Base-by-base conservation (phyloP, 1,140 invertebrate species). In the Bradysia coprophila region DNA sequence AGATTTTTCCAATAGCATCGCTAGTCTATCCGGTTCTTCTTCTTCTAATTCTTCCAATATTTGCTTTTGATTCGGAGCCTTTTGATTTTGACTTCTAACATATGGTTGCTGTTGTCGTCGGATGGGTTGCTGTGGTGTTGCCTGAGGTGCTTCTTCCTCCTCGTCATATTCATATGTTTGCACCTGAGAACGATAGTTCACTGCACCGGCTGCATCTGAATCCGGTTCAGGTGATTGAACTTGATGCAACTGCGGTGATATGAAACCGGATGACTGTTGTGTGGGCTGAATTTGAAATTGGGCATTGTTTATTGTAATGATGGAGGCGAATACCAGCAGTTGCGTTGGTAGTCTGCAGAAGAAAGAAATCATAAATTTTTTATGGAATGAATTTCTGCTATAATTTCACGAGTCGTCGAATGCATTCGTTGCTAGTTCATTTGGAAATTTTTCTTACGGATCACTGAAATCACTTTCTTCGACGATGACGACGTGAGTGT, bases 11-110 rank as follows among this genome's bases (percentile, higher is more conserved):
- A 91, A 65, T 19, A 91, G 66, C 32, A 78, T 62, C 11, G 76
- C 76, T 8, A 92, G 65, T 50, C 82, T 73, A 62, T 90, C 86
- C 3, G 87, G 87, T 52, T 89, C 82, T 50, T 85, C 81, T 46
- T 81, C 79, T 58, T 88, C 80, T 48, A 78, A 69, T 43, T 81
- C 77, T 46, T 82, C 66, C 52, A 75, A 70, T 39, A 71, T 45
- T 47, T 62, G 57, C 46, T 59, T 51, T 45, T 56, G 53, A n/a
- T n/a, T 18, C 16, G 36, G 15, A 20, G 3, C 10, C 18, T n/a
- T 45, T 56, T 53, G 41, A 53, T 52, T 21, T 55, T 51, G 48
- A 53, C 50, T 41, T 28, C 34, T 44, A 42, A 24, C 38, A 46
- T 48, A 43, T 52, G 42, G 40, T 46, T 56, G 36, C 57, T 57